Evolutionary conservation across 2,888 invertebrate genomes (phyloP), one percentile per base, ranked within the genome.

Genomic region (Megastigmus dorsalis): DNA sequence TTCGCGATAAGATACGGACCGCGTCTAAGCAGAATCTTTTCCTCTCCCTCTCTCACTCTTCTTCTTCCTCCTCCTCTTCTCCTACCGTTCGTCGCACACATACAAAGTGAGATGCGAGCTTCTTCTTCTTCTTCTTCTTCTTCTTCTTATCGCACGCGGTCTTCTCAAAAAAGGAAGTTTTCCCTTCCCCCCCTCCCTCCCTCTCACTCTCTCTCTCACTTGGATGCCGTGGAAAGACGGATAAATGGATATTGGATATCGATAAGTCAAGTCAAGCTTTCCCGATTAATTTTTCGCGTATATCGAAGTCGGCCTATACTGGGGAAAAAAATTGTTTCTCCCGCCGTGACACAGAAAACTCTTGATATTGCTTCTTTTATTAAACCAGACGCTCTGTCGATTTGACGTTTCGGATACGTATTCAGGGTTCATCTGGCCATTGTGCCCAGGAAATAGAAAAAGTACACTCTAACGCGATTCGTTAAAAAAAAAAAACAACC

Each of bases 1-100:
- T n/a, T 79, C 77, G 80, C 83, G 84, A 85, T 85, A 85, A 85
- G 84, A 84, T 84, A 84, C 80, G 75, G 66, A 76, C 41, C n/a
- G 71, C 77, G 77, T 76, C 77, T 76, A 79, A 70, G 75, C 74
- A 70, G 77, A 75, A 77, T 72, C 74, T 74, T 70, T 67, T 52
- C 57, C 66, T 62, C 79, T 9, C 68, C 59, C 59, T 52, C 43
- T 54, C 48, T 26, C 41, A 15, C 9, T 66, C 50, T 20, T n/a
- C 20, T 33, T 38, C 57, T 28, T n/a, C 36, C 10, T 23, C 15
- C 43, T 3, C 50, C 13, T 36, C 57, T 38, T 57, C 57, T 50
- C 26, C 30, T 54, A n/a, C 6, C 57, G 57, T 13, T 6, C 55
- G 9, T 43, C 18, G 6, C n/a, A n/a, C n/a, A n/a, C n/a, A n/a